These are phyloP conservation scores for Poecilia latipinna DNA, from an alignment of 2,113 vertebrate genomes.

Conservation along the genomic window DNA sequence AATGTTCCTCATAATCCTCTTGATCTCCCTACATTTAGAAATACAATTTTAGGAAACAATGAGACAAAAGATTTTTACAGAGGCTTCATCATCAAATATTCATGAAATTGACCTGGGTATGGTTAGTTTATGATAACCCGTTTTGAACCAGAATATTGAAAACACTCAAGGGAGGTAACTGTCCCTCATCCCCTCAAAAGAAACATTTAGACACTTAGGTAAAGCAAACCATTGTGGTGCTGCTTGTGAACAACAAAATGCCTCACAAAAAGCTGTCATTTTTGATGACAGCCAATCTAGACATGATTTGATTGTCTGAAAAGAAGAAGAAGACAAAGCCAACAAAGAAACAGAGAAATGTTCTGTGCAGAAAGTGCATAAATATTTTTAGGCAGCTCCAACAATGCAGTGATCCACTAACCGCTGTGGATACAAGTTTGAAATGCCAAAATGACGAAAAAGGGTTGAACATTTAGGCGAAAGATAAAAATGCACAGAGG, in stretches of 20 bases:
- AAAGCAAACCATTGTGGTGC: not conserved
- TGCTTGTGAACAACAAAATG: slow-evolving; percentile 16
- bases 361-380: slow-evolving; percentile 1
- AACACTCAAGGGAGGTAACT: not conserved
- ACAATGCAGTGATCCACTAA: not conserved
- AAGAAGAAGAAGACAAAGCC: slow-evolving; percentile 1
- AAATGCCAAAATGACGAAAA: not conserved
- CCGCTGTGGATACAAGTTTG: not conserved
- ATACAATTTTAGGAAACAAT: too few relatives aligned
- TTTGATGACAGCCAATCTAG: slow-evolving; percentile 30
- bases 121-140: not conserved
- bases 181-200: not conserved
- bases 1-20: too few relatives aligned
- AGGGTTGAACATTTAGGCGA: not conserved
- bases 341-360: not conserved
- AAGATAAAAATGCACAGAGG: not conserved
- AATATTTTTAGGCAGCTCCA: not conserved
- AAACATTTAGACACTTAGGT: not conserved
- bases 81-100: too few relatives aligned
- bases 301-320: slow-evolving; percentile 32
- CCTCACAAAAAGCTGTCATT: slow-evolving; percentile 30
- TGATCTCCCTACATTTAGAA: too few relatives aligned
- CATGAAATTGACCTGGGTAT: slow-evolving; percentile 13
- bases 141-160: not conserved
- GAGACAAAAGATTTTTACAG: too few relatives aligned